phyloP scores from a whole-genome alignment of 2,888 invertebrate species.

The Drosophila affinis region DNA sequence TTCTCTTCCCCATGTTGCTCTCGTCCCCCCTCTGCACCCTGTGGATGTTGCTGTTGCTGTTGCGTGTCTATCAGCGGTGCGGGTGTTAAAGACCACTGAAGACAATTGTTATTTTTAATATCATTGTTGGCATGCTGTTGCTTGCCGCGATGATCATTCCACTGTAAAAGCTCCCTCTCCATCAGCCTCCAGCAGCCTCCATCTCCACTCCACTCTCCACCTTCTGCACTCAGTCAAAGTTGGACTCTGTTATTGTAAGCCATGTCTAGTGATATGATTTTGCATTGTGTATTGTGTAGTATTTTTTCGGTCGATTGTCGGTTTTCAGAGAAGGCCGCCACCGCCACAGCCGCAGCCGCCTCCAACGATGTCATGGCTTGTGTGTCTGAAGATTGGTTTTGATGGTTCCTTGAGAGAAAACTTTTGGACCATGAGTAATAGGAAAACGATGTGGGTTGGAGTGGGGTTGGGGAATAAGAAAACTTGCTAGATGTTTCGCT shows the following conservation, averaged over 20 bases:
- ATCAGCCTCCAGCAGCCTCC: background rate
- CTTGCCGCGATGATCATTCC: conserved; percentile 27
- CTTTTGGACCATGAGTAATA: conserved; percentile 26
- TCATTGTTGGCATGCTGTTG: conserved; percentile 65
- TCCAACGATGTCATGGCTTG: conserved; percentile 60
- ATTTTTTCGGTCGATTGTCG: conserved; percentile 45
- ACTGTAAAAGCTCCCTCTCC: conserved; percentile 44
- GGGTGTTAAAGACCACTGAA: conserved; percentile 80
- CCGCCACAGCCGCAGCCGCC: conserved; percentile 25
- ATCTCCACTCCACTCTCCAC: conserved; percentile 37
- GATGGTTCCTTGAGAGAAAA: conserved; percentile 14
- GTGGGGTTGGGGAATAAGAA: background rate
- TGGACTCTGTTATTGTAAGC: conserved; percentile 77
- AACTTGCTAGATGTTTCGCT: background rate
- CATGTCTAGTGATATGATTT: conserved; percentile 81
- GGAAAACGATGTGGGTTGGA: background rate
- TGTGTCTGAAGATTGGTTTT: conserved; percentile 17
- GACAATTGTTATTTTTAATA: conserved; percentile 79
- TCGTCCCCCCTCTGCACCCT: background rate
- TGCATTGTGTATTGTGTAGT: conserved; percentile 69
- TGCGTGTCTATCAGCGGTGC: conserved; percentile 77
- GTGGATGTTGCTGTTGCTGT: conserved; percentile 43
- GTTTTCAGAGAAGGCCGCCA: conserved; percentile 41
- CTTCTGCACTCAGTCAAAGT: conserved; percentile 72
- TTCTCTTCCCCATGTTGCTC: conserved; percentile 43